These are phyloP conservation scores for Holothuria scabra DNA, from an alignment of 53 echinoderm and acorn worm species.

Conservation along the genomic window DNA sequence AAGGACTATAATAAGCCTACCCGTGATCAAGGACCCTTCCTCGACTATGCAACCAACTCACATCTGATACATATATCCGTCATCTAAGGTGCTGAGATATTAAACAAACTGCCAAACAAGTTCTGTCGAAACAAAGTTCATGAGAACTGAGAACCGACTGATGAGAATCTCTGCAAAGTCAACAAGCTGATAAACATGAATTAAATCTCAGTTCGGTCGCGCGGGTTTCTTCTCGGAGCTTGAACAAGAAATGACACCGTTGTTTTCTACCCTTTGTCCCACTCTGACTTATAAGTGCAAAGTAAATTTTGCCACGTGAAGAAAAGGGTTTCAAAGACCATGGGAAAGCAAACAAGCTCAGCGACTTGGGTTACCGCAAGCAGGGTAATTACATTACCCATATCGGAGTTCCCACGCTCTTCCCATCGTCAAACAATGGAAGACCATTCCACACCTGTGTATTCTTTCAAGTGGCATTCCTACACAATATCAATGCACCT, in stretches of 20 bases:
- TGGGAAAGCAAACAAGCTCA: conserved; percentile 81
- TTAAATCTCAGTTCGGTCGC: not conserved
- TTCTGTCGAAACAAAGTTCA: conserved; percentile 43
- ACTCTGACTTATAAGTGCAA: conserved; percentile 41
- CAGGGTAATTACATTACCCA: conserved; percentile 47
- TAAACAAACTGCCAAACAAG: not conserved
- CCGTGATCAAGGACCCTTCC: too few relatives aligned
- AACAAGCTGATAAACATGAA: conserved; percentile 22
- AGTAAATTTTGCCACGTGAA: conserved; percentile 42
- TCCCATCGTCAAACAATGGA: conserved; percentile 31
- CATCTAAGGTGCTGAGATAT: not conserved
- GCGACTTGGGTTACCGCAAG: conserved; percentile 29
- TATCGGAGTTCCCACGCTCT: conserved; percentile 36
- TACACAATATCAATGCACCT: conserved; percentile 48
- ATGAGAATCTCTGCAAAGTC: conserved; percentile 18
- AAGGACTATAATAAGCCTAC: too few relatives aligned
- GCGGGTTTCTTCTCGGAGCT: not conserved
- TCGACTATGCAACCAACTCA: not conserved
- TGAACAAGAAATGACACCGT: not conserved
- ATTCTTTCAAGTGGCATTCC: conserved; percentile 49
- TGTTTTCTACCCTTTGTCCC: conserved; percentile 23
- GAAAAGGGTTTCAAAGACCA: conserved; percentile 57
- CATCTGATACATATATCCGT: not conserved
- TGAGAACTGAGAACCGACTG: too few relatives aligned
- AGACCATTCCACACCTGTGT: conserved; percentile 41